Evolutionary conservation across 2,113 vertebrate genomes (phyloP).

Genomic region (Ictidomys tridecemlineatus): DNA sequence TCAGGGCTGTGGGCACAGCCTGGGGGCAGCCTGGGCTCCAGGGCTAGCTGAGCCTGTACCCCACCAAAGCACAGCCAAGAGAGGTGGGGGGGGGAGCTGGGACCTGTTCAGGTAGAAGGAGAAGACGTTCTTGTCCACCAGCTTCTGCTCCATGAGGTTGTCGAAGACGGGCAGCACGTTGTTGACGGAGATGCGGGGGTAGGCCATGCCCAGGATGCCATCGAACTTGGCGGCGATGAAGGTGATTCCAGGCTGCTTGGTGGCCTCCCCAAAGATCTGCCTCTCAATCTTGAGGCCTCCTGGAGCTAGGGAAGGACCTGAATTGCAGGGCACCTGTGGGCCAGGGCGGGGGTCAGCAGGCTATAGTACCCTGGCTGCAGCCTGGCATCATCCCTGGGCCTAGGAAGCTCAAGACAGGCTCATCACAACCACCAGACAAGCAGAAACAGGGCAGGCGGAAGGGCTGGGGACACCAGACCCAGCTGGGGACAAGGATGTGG

Average conservation of each 20-base stretch:
- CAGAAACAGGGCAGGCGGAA: not conserved
- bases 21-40: rapidly evolving
- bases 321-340: slow-evolving; percentile 67
- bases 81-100: rapidly evolving
- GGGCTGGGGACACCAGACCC: not conserved
- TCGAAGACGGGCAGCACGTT: slow-evolving; percentile 93
- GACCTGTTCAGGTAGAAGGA: slow-evolving; percentile 98
- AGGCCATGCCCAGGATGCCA: slow-evolving; percentile 97
- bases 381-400: not conserved
- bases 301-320: not conserved
- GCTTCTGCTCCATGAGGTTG: slow-evolving; percentile 94
- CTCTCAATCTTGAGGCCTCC: slow-evolving; percentile 86
- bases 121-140: slow-evolving; percentile 93
- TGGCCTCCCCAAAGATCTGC: slow-evolving; percentile 95
- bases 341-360: not conserved
- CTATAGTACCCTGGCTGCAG: rapidly evolving
- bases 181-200: slow-evolving; percentile 93
- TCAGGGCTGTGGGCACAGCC: not conserved
- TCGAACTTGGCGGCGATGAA: slow-evolving; percentile 97
- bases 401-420: not conserved
- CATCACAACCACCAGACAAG: rapidly evolving
- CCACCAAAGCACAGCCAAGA: not conserved
- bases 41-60: not conserved
- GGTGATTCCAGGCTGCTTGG: slow-evolving; percentile 94
- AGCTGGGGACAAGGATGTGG: not conserved